Base-by-base conservation (phyloP, 2,888 invertebrate genomes). In the Torymus tubicola region DNA sequence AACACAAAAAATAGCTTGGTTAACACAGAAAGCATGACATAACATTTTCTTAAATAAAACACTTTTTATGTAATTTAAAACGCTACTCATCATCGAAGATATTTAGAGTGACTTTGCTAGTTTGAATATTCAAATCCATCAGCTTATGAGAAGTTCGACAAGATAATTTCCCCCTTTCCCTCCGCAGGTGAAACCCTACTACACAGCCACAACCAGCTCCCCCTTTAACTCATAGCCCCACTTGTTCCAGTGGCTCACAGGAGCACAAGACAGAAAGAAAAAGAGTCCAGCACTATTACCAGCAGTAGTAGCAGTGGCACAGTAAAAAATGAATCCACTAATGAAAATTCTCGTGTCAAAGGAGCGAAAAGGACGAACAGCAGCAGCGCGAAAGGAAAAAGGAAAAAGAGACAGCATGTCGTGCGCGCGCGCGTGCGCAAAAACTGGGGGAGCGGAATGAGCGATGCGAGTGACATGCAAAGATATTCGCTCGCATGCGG, bases 281-380 rank as follows among this genome's bases (percentile, higher is more conserved):
- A 31, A 31, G 31, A 31, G 1, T 0, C 64, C 12, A 16, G 16
- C 5, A 31, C 31, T 31, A 31, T 31, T 31, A 2, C 31, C 31
- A 31, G 31, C 31, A 31, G 31, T 31, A 31, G 31, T 3, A 4
- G 67, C 10, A 57, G 50, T n/a, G 63, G 16, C 57, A 14, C 63
- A 14, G 21, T 78, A 78, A 75, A 72, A 77, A 81, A 77, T 81
- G 81, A 81, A 73, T 78, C 55, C 73, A 53, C 77, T 78, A 78
- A 77, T 81, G 81, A 78, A 81, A 81, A 81, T 78, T 81, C 77
- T 52, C 73, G 16, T 55, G 64, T 78, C 63, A 74, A 76, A 77
- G 74, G 50, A 63, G 58, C 58, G 58, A 58, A 21, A 57, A 16
- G 24, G 52, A 57, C 50, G 50, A 67, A 65, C n/a, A 14, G 57